Percentiles rank a stretch among this genome's conserved stretches.
phyloP scores from a whole-genome alignment of 2,113 vertebrate species.

The Ciconia stormi region DNA sequence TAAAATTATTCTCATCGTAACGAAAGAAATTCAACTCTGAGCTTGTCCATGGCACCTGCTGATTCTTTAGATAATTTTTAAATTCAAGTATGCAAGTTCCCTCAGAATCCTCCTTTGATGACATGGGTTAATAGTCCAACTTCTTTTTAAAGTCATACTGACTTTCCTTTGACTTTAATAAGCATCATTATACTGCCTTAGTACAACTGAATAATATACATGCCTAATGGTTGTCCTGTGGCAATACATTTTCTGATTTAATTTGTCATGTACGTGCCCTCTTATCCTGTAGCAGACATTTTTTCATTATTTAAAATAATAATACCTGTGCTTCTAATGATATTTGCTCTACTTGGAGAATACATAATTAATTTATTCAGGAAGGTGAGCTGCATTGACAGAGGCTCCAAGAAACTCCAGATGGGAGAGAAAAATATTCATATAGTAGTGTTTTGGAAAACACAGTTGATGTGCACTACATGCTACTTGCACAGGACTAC shows the following conservation, averaged over 20 bases:
- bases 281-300: not conserved
- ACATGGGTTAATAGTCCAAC: not conserved
- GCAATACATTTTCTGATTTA: not conserved
- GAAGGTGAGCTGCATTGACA: not conserved
- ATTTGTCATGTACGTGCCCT: not conserved
- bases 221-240: not conserved
- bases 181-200: not conserved
- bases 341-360: not conserved
- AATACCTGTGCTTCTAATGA: not conserved
- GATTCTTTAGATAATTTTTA: not conserved
- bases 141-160: not conserved
- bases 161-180: not conserved
- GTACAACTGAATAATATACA: not conserved
- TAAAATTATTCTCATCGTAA: not conserved
- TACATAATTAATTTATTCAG: not conserved
- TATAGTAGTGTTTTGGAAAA: not conserved
- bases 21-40: not conserved
- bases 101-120: not conserved
- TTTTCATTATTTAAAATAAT: not conserved
- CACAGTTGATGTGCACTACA: not conserved
- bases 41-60: not conserved
- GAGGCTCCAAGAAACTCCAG: not conserved
- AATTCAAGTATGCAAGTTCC: not conserved
- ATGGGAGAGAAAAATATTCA: not conserved
- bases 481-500: not conserved